Conservation (phyloP, 2,888 invertebrate genomes). For the Calameuta idolon region DNA sequence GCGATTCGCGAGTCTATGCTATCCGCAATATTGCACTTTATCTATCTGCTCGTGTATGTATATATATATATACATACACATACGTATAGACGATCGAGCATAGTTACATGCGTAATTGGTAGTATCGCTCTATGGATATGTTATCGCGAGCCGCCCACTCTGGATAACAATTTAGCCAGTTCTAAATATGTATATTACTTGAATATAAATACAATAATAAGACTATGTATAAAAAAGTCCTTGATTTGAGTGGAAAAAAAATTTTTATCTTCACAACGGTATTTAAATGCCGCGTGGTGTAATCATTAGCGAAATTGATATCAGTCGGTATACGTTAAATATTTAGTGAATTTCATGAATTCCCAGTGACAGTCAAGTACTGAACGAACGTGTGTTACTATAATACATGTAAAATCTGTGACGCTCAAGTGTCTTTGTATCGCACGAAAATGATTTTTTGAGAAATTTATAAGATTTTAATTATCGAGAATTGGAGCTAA, state of each 20-base stretch:
- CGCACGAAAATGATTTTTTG: background rate
- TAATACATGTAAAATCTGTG: background rate
- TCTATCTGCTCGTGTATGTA: constrained; percentile 19
- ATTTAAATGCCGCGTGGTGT: background rate
- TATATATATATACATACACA: constrained; percentile 26
- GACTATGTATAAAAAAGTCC: background rate
- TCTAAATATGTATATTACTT: constrained; percentile 25
- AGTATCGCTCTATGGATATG: constrained; percentile 13
- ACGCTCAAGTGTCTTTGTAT: background rate
- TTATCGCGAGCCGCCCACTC: constrained; percentile 38
- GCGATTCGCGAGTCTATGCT: constrained; percentile 25
- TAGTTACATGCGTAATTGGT: background rate
- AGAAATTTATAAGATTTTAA: background rate
- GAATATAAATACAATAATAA: background rate
- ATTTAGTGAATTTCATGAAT: background rate
- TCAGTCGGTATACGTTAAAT: background rate
- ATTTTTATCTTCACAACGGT: accelerated
- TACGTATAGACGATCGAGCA: background rate
- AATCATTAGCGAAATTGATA: background rate
- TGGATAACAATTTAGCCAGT: constrained; percentile 34
- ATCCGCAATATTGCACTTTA: constrained; percentile 26
- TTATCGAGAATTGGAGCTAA: background rate
- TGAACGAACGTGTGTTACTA: background rate
- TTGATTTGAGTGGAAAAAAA: background rate
- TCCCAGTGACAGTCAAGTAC: background rate